These are phyloP conservation scores for Dipodomys spectabilis DNA, from an alignment of 2,113 vertebrate genomes.

Conservation along the genomic window DNA sequence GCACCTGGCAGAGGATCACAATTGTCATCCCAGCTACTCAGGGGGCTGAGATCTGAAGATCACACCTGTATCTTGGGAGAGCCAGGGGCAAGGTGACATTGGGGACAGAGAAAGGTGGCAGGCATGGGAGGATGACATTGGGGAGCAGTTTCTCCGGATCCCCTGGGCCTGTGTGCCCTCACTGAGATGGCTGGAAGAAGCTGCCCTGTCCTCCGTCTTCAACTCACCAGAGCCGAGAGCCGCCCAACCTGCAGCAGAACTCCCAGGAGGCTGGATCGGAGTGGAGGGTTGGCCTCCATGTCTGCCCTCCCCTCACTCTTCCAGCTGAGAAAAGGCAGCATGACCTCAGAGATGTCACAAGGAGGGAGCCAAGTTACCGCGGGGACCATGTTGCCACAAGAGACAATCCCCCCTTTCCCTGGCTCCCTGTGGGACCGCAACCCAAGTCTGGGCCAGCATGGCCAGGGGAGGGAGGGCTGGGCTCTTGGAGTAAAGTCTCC, in stretches of 20 bases:
- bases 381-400: conserved; percentile 46
- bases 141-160: too few relatives aligned
- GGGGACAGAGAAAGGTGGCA: background rate
- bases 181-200: background rate
- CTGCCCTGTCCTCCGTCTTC: rapidly evolving
- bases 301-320: background rate
- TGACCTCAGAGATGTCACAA: conserved; percentile 68
- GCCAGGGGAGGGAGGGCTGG: background rate
- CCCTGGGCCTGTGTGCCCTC: too few relatives aligned
- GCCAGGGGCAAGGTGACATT: background rate
- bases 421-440: background rate
- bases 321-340: background rate
- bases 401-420: background rate
- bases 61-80: too few relatives aligned
- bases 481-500: too few relatives aligned
- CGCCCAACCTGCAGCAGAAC: background rate
- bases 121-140: background rate
- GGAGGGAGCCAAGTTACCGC: conserved; percentile 42
- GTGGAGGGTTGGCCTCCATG: background rate
- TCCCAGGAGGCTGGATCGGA: conserved; percentile 32
- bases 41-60: too few relatives aligned
- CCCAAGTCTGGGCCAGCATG: too few relatives aligned
- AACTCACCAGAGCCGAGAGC: conserved; percentile 56
- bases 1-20: too few relatives aligned
- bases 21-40: too few relatives aligned